Conservation (phyloP, 2,113 vertebrate genomes). For the Globicephala melas region DNA sequence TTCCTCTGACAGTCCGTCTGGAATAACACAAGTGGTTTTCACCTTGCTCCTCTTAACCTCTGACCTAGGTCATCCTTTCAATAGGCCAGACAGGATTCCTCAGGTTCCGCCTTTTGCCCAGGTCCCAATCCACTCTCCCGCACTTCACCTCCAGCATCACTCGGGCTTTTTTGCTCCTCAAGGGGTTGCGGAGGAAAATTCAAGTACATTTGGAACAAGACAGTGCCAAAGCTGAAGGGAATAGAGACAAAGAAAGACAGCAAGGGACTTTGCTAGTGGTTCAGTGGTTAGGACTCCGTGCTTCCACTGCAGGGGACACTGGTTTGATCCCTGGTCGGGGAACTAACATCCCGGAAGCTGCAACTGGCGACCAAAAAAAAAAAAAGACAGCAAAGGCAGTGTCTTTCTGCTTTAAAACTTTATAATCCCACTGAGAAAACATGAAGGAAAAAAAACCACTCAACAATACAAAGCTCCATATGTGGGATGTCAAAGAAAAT, state of each 20-base stretch:
- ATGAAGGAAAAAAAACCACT: not conserved
- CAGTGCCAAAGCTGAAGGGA: not conserved
- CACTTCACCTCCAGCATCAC: not conserved
- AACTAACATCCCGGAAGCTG: not conserved
- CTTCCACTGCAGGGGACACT: not conserved
- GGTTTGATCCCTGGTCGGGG: not conserved
- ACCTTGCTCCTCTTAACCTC: not conserved
- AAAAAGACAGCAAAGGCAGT: not conserved
- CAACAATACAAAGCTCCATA: not conserved
- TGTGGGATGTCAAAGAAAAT: not conserved
- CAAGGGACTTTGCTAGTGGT: accelerated
- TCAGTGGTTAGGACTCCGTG: not conserved
- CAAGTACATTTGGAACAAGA: not conserved
- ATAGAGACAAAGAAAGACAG: not conserved
- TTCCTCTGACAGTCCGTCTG: not conserved
- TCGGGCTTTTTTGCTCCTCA: not conserved
- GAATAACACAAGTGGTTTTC: not conserved
- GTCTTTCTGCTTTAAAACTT: not conserved
- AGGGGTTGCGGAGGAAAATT: not conserved
- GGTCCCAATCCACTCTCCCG: not conserved
- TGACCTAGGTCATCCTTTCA: not conserved
- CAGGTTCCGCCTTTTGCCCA: not conserved
- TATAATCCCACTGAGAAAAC: not conserved
- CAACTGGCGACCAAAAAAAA: not conserved
- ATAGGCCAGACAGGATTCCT: not conserved